phyloP scores from a whole-genome alignment of 2,113 vertebrate genomes.

The Macrotus californicus region DNA sequence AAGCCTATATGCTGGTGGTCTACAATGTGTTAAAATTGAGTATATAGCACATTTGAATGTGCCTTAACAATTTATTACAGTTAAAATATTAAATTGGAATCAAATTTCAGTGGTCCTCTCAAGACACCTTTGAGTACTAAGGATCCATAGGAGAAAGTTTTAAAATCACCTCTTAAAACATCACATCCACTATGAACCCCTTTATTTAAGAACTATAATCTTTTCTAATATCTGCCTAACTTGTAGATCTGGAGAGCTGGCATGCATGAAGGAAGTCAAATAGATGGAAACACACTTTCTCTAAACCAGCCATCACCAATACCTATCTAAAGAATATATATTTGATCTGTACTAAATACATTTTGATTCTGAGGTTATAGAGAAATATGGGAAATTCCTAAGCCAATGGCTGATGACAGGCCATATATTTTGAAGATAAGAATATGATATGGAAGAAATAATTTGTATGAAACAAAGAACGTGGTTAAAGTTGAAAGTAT shows the following conservation, averaged over 20 bases:
- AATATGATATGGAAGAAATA: background rate
- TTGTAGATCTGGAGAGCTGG: background rate
- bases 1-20: slow-evolving; percentile 34
- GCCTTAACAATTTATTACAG: background rate
- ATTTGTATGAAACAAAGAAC: background rate
- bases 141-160: background rate
- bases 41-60: background rate
- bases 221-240: background rate
- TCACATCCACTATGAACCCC: background rate
- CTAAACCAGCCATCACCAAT: background rate
- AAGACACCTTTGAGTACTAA: background rate
- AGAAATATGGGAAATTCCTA: background rate
- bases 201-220: background rate
- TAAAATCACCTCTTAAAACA: background rate
- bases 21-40: slow-evolving; percentile 13
- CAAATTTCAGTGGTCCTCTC: background rate
- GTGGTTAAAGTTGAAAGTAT: background rate
- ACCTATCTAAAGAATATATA: background rate
- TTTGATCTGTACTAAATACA: background rate
- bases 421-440: background rate
- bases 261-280: background rate
- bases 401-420: background rate
- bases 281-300: background rate
- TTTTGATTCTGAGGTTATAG: background rate
- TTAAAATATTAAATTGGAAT: slow-evolving; percentile 39